A percentile compares a stretch with the other conserved stretches of the same genome.
Conservation (phyloP, 37 sponge, comb jelly and placozoan species). For the Theonella swinhoei region DNA sequence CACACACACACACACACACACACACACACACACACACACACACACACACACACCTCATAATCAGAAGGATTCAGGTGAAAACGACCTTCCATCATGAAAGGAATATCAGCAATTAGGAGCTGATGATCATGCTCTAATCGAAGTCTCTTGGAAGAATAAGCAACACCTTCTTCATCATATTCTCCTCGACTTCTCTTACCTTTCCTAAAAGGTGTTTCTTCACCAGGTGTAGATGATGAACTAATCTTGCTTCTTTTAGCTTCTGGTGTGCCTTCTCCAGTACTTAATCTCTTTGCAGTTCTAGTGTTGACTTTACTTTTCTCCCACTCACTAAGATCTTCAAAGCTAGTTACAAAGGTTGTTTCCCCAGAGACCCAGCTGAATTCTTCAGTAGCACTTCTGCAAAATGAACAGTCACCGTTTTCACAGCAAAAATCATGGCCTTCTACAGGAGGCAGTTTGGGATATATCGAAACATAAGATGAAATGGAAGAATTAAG, state of each 20-base stretch:
- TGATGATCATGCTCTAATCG: conserved; percentile 6
- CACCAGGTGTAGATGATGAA: neutral
- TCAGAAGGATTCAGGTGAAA: too few relatives aligned
- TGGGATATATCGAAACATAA: conserved; percentile 3
- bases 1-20: too few relatives aligned
- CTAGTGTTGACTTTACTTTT: neutral
- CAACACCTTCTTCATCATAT: neutral
- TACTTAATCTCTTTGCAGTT: neutral
- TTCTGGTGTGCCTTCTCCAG: neutral
- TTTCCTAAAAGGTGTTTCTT: too few relatives aligned
- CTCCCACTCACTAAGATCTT: too few relatives aligned
- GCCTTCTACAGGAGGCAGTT: conserved; percentile 9
- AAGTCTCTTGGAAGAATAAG: neutral
- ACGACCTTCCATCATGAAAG: too few relatives aligned
- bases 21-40: too few relatives aligned
- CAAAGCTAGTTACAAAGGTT: too few relatives aligned
- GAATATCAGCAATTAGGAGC: too few relatives aligned
- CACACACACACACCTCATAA: too few relatives aligned
- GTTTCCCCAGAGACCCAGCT: neutral
- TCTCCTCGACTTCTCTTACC: neutral
- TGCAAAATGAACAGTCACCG: conserved; percentile 33
- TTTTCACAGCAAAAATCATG: conserved; percentile 44
- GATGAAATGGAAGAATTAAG: neutral
- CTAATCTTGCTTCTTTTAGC: neutral
- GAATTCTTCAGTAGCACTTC: neutral